Base-by-base conservation (phyloP, 1,140 invertebrate genomes). In the Bombus terrestris region DNA sequence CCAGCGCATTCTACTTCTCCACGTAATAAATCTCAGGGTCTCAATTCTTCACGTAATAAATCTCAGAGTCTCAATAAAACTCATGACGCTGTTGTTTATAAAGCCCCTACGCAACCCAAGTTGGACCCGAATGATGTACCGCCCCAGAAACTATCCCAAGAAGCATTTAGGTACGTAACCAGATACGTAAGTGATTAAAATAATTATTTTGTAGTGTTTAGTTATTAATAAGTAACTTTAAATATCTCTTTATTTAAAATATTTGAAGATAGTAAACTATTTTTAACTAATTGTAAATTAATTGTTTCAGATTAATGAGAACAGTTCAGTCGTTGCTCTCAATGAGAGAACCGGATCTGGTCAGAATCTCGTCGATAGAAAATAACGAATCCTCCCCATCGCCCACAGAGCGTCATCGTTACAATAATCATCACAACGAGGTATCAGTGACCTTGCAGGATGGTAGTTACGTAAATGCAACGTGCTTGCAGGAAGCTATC, bases 141-240 rank as follows among this genome's bases (percentile, higher is more conserved):
- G n/a, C 96, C 96, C 1, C 96, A 97, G 79, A 97, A 97, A 92
- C 91, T 97, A 15, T 96, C 97, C 0, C 96, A 97, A 88, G 97
- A 97, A 93, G 96, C 97, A 22, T 97, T 97, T 85, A 95, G 95
- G 92, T 95, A 57, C 28, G 39, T 72, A n/a, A 25, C 9, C 41
- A 69, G 0, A 69, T 25, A 53, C 47, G 6, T 22, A 22, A 53
- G 18, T 18, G 47, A 53, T 53, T 53, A 53, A 22, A 53, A 8
- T 53, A 22, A 22, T 53, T 53, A 18, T 8, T 22, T 22, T 53
- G 47, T 53, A 53, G 47, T 22, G 47, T 18, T 53, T 22, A 53
- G 47, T 53, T 22, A 22, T 6, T 53, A 53, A 53, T 22, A 22
- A 22, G 18, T 22, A 22, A 53, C 6, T 8, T 53, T 8, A 53